These are phyloP conservation scores for Diplogasteroides magnus DNA, from an alignment of 1,140 invertebrate genomes.

Conservation along the genomic window DNA sequence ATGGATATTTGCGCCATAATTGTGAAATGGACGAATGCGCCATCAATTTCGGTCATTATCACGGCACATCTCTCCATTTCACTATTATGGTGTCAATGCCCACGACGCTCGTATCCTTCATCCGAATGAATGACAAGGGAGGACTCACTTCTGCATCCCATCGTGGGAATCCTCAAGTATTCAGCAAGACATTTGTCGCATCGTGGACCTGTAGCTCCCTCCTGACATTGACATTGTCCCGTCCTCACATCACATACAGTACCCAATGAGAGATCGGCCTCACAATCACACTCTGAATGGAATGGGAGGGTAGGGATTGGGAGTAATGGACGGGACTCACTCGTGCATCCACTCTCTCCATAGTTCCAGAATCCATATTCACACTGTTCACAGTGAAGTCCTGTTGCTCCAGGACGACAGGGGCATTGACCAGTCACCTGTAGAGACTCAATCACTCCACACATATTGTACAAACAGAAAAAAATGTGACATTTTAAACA, in stretches of 20 bases:
- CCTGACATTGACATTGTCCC: slow-evolving; percentile 55
- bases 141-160: slow-evolving; percentile 43
- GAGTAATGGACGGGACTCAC: slow-evolving; percentile 61
- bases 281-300: slow-evolving; percentile 50
- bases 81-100: no score
- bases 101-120: no score
- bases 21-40: no score
- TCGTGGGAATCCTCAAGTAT: slow-evolving; percentile 46
- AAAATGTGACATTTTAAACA: no score
- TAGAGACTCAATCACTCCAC: no score
- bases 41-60: no score
- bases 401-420: slow-evolving; percentile 87
- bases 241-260: slow-evolving; percentile 53
- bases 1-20: no score
- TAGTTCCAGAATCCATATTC: slow-evolving; percentile 92
- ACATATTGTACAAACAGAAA: no score
- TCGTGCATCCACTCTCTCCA: slow-evolving; percentile 73
- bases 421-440: slow-evolving; percentile 77
- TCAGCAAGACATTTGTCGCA: slow-evolving; percentile 47
- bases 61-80: no score
- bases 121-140: no score
- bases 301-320: neutral
- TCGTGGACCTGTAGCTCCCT: slow-evolving; percentile 53
- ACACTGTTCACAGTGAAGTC: slow-evolving; percentile 88
- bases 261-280: slow-evolving; percentile 53